phyloP scores from a whole-genome alignment of 2,797 vertebrate species.

The Knipowitschia caucasica region DNA sequence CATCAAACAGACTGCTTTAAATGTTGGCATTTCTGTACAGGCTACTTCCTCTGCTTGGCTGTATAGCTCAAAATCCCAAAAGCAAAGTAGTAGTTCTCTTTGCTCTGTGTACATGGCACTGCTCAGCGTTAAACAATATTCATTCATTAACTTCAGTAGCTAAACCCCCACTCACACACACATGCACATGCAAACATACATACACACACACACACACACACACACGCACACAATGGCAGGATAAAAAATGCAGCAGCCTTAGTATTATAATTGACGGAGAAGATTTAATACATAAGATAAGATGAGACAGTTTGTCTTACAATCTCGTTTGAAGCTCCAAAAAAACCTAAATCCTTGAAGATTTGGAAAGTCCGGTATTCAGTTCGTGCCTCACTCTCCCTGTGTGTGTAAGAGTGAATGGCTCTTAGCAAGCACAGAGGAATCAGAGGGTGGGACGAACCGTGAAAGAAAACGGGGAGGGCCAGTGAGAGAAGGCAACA shows the following conservation, averaged over 20 bases:
- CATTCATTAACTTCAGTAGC: conserved; percentile 76
- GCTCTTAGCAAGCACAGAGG: conserved; percentile 75
- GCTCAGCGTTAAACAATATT: conserved; percentile 64
- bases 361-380: conserved; percentile 72
- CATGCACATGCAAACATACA: no score
- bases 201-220: conserved; percentile 64
- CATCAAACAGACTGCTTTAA: conserved; percentile 49
- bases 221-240: conserved; percentile 60
- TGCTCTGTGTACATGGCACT: conserved; percentile 45
- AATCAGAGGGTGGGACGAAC: conserved; percentile 62
- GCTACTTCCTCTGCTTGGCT: conserved; percentile 54
- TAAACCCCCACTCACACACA: no score
- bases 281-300: conserved; percentile 37
- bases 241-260: conserved; percentile 49
- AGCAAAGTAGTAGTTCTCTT: conserved; percentile 51
- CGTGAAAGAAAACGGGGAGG: conserved; percentile 54
- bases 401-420: conserved; percentile 79
- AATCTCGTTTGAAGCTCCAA: conserved; percentile 57
- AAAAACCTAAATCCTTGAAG: conserved; percentile 55
- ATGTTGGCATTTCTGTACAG: conserved; percentile 54
- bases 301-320: conserved; percentile 61
- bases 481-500: conserved; percentile 39
- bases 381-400: conserved; percentile 64
- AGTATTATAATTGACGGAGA: conserved; percentile 34
- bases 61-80: conserved; percentile 54